Conservation (phyloP, 2,888 invertebrate species). For the Chymomyza fuscimana region DNA sequence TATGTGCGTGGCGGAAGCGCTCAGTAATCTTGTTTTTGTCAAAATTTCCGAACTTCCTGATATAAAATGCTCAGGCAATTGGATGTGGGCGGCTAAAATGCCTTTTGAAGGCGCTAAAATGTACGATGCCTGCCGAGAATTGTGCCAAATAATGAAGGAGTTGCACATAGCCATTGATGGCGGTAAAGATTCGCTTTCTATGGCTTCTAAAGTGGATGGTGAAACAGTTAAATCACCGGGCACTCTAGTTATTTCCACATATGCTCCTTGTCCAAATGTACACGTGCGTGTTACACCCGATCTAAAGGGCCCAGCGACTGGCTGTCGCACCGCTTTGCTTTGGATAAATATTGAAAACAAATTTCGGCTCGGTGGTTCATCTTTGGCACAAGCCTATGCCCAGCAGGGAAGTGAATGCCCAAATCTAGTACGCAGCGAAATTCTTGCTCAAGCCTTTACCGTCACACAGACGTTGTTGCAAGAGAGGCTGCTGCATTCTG, state of each 20-base stretch:
- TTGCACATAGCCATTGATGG: conserved; percentile 95
- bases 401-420: conserved; percentile 91
- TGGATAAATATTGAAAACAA: conserved; percentile 90
- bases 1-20: conserved; percentile 95
- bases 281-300: conserved; percentile 93
- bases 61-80: conserved; percentile 99
- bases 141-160: conserved; percentile 90
- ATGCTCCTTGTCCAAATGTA: conserved; percentile 96
- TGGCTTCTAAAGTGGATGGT: conserved; percentile 92
- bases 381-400: conserved; percentile 93
- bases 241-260: conserved; percentile 96
- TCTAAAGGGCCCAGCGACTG: conserved; percentile 85
- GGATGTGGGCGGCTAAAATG: conserved; percentile 99
- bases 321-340: conserved; percentile 84
- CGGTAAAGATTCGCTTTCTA: conserved; percentile 97
- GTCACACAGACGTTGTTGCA: conserved; percentile 91
- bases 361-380: conserved; percentile 92
- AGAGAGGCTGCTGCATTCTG: conserved; percentile 83
- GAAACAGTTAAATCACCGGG: conserved; percentile 89
- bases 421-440: conserved; percentile 87
- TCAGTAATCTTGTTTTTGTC: conserved; percentile 93
- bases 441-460: conserved; percentile 88
- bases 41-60: conserved; percentile 86
- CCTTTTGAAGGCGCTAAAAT: conserved; percentile 94
- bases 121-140: conserved; percentile 91